phyloP scores from a whole-genome alignment of 23 tunicate species.

The Halocynthia roretzi region DNA sequence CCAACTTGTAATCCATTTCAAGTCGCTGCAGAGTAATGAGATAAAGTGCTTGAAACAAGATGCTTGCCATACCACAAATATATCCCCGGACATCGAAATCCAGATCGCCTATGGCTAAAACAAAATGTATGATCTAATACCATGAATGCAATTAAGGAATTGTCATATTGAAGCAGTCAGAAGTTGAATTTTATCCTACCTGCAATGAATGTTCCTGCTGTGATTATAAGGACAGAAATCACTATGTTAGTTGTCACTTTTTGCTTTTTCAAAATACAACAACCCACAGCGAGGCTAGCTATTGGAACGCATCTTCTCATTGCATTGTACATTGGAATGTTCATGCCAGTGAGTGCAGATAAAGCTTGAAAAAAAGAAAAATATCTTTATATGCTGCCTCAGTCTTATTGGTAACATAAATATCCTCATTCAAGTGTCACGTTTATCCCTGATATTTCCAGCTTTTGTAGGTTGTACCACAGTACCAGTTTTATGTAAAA shows the following conservation, averaged over 20 bases:
- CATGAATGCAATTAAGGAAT: neutral
- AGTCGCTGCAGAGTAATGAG: conserved; percentile 51
- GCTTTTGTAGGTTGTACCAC: too few relatives aligned
- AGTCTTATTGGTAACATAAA: too few relatives aligned
- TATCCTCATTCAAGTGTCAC: too few relatives aligned
- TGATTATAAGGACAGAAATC: conserved; percentile 48
- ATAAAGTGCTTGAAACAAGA: conserved; percentile 61
- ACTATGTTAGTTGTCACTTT: conserved; percentile 30
- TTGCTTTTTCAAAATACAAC: conserved; percentile 32
- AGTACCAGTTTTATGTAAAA: too few relatives aligned
- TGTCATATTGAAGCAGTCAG: neutral
- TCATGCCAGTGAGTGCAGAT: conserved; percentile 87
- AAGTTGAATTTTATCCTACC: conserved; percentile 15
- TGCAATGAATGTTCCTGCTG: conserved; percentile 71
- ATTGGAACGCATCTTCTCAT: conserved; percentile 85
- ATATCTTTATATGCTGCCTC: neutral
- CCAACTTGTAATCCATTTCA: conserved; percentile 41
- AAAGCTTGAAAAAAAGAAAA: conserved; percentile 43
- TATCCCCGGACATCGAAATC: conserved; percentile 59
- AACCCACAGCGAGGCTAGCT: conserved; percentile 60
- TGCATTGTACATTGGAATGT: conserved; percentile 94
- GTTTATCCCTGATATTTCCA: too few relatives aligned
- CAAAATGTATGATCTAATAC: neutral
- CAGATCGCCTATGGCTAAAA: conserved; percentile 73
- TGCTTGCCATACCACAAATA: conserved; percentile 43